Conservation (phyloP, 2,888 invertebrate species). For the Netelia fuscicornis region DNA sequence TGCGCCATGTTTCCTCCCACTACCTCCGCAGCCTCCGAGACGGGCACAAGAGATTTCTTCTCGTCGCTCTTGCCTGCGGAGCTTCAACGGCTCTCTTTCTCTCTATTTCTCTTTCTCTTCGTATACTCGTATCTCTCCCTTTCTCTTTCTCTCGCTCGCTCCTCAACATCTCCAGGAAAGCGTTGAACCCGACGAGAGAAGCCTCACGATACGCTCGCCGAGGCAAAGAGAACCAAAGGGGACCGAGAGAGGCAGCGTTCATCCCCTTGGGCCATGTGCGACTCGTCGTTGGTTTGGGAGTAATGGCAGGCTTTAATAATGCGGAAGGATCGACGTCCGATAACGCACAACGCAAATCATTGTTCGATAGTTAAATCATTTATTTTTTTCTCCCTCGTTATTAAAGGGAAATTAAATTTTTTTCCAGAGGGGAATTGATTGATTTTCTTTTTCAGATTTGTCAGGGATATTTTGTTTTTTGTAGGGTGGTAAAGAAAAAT, state of each 20-base stretch:
- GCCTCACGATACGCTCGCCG: background rate
- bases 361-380: slow-evolving; percentile 7
- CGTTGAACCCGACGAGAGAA: slow-evolving; percentile 56
- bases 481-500: no score
- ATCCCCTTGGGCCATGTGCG: slow-evolving; percentile 20
- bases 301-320: slow-evolving; percentile 15
- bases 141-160: slow-evolving; percentile 22
- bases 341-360: slow-evolving; percentile 15
- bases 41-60: slow-evolving; percentile 71
- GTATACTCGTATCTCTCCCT: slow-evolving; percentile 13
- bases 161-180: slow-evolving; percentile 53
- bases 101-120: slow-evolving; percentile 32
- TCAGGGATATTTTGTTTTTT: no score
- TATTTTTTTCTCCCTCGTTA: background rate
- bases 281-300: background rate
- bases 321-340: slow-evolving; percentile 2
- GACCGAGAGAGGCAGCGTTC: background rate
- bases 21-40: slow-evolving; percentile 46
- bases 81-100: slow-evolving; percentile 53
- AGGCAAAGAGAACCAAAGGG: slow-evolving; percentile 9
- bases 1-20: slow-evolving; percentile 42
- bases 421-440: no score
- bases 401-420: no score
- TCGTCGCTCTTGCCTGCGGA: slow-evolving; percentile 51
- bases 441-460: no score